Evolutionary conservation across 35 echinoderm and acorn worm genomes (phyloP).

Genomic region (Apostichopus californicus): DNA sequence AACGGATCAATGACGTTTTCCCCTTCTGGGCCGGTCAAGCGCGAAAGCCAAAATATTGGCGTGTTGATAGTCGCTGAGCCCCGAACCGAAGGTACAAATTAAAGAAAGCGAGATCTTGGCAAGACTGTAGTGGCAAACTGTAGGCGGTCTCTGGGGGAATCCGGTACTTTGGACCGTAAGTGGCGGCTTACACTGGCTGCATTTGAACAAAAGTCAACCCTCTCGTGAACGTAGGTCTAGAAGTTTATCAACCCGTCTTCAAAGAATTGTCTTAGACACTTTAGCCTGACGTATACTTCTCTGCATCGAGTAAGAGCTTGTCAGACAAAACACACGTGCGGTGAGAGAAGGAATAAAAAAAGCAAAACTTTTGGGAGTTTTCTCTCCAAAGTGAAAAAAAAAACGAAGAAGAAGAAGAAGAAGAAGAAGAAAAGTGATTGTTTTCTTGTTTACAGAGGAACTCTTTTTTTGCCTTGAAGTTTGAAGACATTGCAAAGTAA

Average conservation of each 20-base stretch:
- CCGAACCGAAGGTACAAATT: slow-evolving; percentile 6
- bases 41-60: slow-evolving; percentile 61
- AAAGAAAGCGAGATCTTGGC: not conserved
- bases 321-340: slow-evolving; percentile 10
- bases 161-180: slow-evolving; percentile 42
- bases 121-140: slow-evolving; percentile 15
- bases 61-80: slow-evolving; percentile 51
- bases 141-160: slow-evolving; percentile 34
- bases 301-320: not conserved
- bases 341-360: not conserved
- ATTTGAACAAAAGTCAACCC: slow-evolving; percentile 62
- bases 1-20: slow-evolving; percentile 55
- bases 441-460: slow-evolving; percentile 9
- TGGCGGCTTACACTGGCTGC: slow-evolving; percentile 51
- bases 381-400: not conserved
- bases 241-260: slow-evolving; percentile 55
- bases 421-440: not conserved
- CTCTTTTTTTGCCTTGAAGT: not conserved
- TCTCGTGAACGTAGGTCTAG: slow-evolving; percentile 34
- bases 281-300: not conserved
- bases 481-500: not conserved
- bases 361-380: slow-evolving; percentile 35
- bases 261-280: slow-evolving; percentile 3
- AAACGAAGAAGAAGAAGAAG: too few relatives aligned
- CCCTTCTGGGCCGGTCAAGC: slow-evolving; percentile 60